phyloP scores from a whole-genome alignment of 1,140 invertebrate species.

The Heliconius eleuchia region DNA sequence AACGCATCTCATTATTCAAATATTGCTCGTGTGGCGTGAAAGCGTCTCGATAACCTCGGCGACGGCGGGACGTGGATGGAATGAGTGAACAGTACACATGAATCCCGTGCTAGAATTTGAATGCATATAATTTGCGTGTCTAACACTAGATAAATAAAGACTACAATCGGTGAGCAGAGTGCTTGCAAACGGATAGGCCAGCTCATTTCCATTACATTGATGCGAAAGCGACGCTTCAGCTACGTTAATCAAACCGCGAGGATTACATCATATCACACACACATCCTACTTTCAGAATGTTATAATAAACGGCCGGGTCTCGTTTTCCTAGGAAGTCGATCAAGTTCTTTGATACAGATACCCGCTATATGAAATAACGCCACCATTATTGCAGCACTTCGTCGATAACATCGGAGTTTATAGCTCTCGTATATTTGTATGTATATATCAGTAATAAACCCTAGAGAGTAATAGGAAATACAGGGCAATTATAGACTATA shows the following conservation, averaged over 20 bases:
- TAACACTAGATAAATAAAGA: constrained; percentile 45
- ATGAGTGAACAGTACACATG: constrained; percentile 61
- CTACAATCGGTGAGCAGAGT: constrained; percentile 34
- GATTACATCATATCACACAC: constrained; percentile 52
- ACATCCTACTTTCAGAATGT: constrained; percentile 40
- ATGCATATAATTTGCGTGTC: constrained; percentile 40
- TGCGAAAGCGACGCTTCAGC: constrained; percentile 53
- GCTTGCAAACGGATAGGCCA: constrained; percentile 40
- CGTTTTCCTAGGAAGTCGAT: constrained; percentile 38
- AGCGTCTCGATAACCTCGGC: constrained; percentile 71
- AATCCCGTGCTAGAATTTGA: constrained; percentile 44
- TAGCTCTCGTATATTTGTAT: constrained; percentile 14
- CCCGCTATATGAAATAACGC: constrained; percentile 26
- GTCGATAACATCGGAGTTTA: constrained; percentile 20
- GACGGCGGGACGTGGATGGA: constrained; percentile 61
- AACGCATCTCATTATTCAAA: constrained; percentile 75
- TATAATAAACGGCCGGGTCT: constrained; percentile 35
- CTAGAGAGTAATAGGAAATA: not conserved
- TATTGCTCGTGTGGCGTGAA: constrained; percentile 77
- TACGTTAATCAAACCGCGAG: constrained; percentile 57
- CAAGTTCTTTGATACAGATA: constrained; percentile 23
- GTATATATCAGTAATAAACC: constrained; percentile 9
- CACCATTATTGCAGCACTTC: constrained; percentile 27
- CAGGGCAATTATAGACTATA: constrained; percentile 10
- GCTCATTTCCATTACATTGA: constrained; percentile 64